Evolutionary conservation across 2,888 invertebrate genomes (phyloP).

Genomic region (Euplagia quadripunctaria): DNA sequence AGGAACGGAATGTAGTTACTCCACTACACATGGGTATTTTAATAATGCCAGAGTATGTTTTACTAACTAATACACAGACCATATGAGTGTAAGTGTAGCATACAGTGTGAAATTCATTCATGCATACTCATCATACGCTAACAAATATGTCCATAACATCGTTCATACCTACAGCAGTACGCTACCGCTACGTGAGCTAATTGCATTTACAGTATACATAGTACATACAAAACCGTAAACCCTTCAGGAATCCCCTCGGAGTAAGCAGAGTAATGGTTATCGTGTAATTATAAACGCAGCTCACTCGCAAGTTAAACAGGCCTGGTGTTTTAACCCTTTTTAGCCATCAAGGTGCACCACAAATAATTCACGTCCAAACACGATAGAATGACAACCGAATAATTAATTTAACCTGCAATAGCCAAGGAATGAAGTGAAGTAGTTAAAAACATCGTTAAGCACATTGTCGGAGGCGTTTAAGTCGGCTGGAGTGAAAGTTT

Average conservation of each 20-base stretch:
- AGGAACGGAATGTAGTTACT: no score
- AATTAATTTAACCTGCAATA: constrained; percentile 79
- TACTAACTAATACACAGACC: no score
- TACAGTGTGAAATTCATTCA: no score
- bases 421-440: constrained; percentile 73
- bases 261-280: constrained; percentile 23
- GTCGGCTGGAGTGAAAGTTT: constrained; percentile 80
- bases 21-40: no score
- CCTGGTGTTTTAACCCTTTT: constrained; percentile 13
- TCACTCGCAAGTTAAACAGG: constrained; percentile 19
- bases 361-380: constrained; percentile 38
- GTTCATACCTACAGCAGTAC: background rate
- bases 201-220: constrained; percentile 21
- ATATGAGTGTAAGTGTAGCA: no score
- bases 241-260: constrained; percentile 22
- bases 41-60: no score
- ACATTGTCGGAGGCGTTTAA: constrained; percentile 82
- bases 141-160: background rate
- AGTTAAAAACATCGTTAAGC: constrained; percentile 85
- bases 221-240: constrained; percentile 14
- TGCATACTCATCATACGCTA: no score
- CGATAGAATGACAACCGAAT: constrained; percentile 62
- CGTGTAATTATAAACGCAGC: constrained; percentile 21
- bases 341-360: constrained; percentile 17
- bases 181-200: constrained; percentile 8